phyloP scores from a whole-genome alignment of 2,888 invertebrate species.

The Eupithecia abbreviata region DNA sequence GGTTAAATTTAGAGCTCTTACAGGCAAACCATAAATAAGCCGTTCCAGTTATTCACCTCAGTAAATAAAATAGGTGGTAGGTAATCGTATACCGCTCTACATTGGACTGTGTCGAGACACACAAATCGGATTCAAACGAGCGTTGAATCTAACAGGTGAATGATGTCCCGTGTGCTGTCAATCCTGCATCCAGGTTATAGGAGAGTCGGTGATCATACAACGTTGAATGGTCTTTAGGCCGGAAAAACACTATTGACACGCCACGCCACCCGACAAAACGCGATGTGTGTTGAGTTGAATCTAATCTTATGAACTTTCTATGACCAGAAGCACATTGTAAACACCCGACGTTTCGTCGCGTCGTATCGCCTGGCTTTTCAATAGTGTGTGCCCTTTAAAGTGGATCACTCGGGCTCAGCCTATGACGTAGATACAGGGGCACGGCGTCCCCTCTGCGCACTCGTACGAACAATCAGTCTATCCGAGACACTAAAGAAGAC shows the following conservation, averaged over 20 bases:
- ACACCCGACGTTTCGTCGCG: too few species aligned
- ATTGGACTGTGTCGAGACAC: slow-evolving; percentile 59
- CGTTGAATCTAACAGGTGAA: slow-evolving; percentile 71
- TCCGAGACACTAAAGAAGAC: slow-evolving; percentile 76
- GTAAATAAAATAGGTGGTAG: slow-evolving; percentile 21
- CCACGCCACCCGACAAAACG: too few species aligned
- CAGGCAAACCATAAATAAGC: slow-evolving; percentile 36
- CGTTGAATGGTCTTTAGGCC: not conserved
- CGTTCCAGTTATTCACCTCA: slow-evolving; percentile 28
- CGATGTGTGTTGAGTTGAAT: too few species aligned
- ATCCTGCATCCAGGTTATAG: slow-evolving; percentile 64
- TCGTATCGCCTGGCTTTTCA: too few species aligned
- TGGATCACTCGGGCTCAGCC: slow-evolving; percentile 53
- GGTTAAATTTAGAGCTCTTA: slow-evolving; percentile 36
- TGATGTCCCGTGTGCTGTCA: slow-evolving; percentile 57
- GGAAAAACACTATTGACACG: too few species aligned
- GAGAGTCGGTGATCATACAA: slow-evolving; percentile 41
- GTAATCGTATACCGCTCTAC: slow-evolving; percentile 27
- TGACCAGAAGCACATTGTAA: too few species aligned
- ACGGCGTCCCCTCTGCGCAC: slow-evolving; percentile 56
- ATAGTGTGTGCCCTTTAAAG: slow-evolving; percentile 7
- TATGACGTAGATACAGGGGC: slow-evolving; percentile 54
- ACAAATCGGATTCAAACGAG: slow-evolving; percentile 65
- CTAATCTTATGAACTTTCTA: too few species aligned
- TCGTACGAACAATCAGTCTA: slow-evolving; percentile 66